These are phyloP conservation scores for Girardinichthys multiradiatus DNA, from an alignment of 2,113 vertebrate genomes.

Conservation along the genomic window DNA sequence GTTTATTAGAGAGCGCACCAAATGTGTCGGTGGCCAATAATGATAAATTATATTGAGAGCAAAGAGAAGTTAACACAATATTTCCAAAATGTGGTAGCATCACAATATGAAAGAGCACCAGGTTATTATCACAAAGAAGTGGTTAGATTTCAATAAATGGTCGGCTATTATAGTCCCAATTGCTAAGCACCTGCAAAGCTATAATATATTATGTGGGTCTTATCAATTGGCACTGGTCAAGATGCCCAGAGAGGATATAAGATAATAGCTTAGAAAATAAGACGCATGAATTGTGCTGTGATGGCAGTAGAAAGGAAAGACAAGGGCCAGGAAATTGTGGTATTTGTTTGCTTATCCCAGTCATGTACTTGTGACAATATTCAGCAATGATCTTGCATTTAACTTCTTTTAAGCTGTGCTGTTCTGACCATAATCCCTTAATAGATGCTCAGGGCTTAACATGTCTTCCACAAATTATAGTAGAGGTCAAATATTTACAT, in stretches of 20 bases:
- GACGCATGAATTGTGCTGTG: neutral
- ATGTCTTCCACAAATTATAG: too few species aligned
- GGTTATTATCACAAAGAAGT: neutral
- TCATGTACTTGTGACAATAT: too few species aligned
- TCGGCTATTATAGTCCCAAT: neutral
- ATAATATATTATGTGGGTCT: neutral
- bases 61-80: neutral
- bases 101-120: neutral
- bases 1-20: constrained; percentile 17
- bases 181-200: neutral
- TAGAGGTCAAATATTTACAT: too few species aligned
- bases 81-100: neutral
- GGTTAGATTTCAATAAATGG: neutral
- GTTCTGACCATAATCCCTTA: too few species aligned
- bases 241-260: neutral
- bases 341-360: too few species aligned
- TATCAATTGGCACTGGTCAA: neutral
- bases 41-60: constrained; percentile 9
- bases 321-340: too few species aligned
- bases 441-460: too few species aligned
- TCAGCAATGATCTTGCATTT: too few species aligned
- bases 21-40: constrained; percentile 10
- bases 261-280: neutral
- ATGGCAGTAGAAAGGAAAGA: neutral
- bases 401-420: too few species aligned